phyloP scores from a whole-genome alignment of 1,140 invertebrate species.

The Akabosia matsudoensis region DNA sequence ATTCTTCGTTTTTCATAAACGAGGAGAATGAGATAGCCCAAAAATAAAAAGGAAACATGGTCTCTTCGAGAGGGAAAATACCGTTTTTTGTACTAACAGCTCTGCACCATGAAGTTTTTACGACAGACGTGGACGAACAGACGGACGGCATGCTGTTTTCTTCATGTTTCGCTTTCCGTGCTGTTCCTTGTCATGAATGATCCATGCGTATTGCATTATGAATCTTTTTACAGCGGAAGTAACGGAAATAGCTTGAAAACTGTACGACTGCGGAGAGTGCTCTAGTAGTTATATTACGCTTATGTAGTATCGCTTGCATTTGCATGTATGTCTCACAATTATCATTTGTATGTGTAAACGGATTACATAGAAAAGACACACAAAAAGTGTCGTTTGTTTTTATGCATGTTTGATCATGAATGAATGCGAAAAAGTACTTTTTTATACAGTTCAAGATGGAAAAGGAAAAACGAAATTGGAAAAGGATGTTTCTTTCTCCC shows the following conservation, averaged over 20 bases:
- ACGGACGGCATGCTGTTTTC: not conserved
- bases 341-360: not conserved
- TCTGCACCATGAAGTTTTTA: not conserved
- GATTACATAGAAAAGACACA: not conserved
- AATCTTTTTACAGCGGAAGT: not conserved
- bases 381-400: not conserved
- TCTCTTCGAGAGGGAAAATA: not conserved
- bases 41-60: not conserved
- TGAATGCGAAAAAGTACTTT: not conserved
- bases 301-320: not conserved
- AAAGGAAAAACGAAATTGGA: not conserved
- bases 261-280: too few relatives aligned
- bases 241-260: not conserved
- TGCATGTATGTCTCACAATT: not conserved
- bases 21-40: not conserved
- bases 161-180: not conserved
- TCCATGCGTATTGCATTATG: not conserved
- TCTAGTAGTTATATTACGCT: not conserved
- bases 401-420: not conserved
- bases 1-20: too few relatives aligned
- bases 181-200: not conserved
- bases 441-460: not conserved
- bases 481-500: too few relatives aligned
- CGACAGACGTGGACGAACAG: not conserved
- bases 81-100: not conserved